Conservation (phyloP, 92 coral and sea anemone species). For the Umimayanthus kanabou region DNA sequence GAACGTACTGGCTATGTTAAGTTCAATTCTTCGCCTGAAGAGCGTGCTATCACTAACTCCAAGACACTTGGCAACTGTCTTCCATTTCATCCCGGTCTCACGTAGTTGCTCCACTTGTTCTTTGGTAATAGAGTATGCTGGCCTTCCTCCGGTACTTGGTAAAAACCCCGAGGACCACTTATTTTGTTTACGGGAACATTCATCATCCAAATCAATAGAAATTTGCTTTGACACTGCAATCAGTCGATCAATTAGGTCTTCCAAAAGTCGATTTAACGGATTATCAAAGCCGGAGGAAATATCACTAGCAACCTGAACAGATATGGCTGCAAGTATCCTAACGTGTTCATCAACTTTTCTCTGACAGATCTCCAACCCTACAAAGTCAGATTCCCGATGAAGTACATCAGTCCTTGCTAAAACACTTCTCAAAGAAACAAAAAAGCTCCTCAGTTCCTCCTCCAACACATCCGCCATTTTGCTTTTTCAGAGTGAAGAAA, state of each 20-base stretch:
- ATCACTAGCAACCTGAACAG: neutral
- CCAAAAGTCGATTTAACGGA: neutral
- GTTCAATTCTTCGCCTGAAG: too few species aligned
- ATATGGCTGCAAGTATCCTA: neutral
- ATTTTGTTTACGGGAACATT: constrained; percentile 2
- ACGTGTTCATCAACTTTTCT: neutral
- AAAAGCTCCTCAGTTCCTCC: constrained; percentile 4
- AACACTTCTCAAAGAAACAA: constrained; percentile 2
- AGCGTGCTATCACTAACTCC: too few species aligned
- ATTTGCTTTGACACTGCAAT: constrained; percentile 24
- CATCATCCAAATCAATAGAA: constrained; percentile 14
- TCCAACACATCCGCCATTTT: neutral
- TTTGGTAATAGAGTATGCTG: neutral
- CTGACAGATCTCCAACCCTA: neutral
- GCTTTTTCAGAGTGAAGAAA: neutral
- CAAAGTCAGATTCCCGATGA: neutral
- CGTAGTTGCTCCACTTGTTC: too few species aligned
- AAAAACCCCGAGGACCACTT: neutral
- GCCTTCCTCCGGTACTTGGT: constrained; percentile 18
- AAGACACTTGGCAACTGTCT: too few species aligned
- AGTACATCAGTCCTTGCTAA: neutral
- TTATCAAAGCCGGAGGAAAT: constrained; percentile 10
- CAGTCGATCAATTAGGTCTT: constrained; percentile 25
- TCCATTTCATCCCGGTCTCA: too few species aligned
- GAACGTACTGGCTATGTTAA: too few species aligned